phyloP scores from a whole-genome alignment of 1,140 invertebrate species.

The Meloidogyne floridensis region DNA sequence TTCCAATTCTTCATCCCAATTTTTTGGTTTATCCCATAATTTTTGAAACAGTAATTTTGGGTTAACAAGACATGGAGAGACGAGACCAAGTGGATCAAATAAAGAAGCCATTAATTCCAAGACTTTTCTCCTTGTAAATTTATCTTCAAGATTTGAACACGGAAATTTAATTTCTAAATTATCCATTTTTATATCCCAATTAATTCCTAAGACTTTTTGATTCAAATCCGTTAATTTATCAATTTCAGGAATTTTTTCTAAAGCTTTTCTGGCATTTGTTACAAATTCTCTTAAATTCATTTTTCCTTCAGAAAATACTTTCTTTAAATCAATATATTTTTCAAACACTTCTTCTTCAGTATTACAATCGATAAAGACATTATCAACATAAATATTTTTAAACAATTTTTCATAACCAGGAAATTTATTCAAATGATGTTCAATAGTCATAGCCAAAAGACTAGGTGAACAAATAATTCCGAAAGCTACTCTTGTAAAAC shows the following conservation, averaged over 20 bases:
- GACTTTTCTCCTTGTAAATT: conserved; percentile 34
- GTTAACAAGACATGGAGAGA: conserved; percentile 26
- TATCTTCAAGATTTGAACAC: not conserved
- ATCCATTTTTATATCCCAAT: conserved; percentile 35
- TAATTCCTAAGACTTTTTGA: conserved; percentile 41
- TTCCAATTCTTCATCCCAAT: conserved; percentile 15
- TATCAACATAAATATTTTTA: conserved; percentile 46
- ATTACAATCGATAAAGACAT: conserved; percentile 21
- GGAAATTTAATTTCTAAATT: not conserved
- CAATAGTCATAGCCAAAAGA: conserved; percentile 35
- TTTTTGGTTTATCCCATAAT: conserved; percentile 36
- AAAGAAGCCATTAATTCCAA: conserved; percentile 28
- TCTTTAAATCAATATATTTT: conserved; percentile 15
- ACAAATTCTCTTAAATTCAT: conserved; percentile 50
- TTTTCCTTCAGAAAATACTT: conserved; percentile 34
- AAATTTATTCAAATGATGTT: conserved; percentile 31
- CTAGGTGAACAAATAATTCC: conserved; percentile 41
- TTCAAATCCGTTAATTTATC: conserved; percentile 6
- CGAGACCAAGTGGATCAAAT: conserved; percentile 38
- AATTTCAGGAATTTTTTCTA: not conserved
- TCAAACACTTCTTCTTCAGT: conserved; percentile 22
- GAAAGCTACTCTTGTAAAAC: conserved; percentile 42
- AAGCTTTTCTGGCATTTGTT: conserved; percentile 26
- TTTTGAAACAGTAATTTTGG: conserved; percentile 40
- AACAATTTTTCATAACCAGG: not conserved